phyloP scores from a whole-genome alignment of 1,140 invertebrate genomes.

The Trialeurodes vaporariorum region DNA sequence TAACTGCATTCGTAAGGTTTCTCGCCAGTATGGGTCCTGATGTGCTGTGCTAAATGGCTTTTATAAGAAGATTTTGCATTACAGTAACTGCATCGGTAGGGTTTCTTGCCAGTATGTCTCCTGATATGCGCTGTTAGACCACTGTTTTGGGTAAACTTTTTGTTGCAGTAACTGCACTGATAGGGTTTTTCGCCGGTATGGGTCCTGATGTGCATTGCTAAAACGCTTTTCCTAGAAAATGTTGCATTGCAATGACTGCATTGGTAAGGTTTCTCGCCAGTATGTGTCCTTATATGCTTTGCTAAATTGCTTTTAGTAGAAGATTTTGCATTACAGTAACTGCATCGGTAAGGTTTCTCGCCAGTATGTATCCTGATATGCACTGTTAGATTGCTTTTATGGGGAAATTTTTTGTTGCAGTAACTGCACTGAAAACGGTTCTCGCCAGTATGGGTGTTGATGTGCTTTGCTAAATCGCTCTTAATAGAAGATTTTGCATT shows the following conservation, averaged over 20 bases:
- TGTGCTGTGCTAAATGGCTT: too few species aligned
- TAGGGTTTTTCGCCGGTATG: slow-evolving; percentile 24
- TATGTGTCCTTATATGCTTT: slow-evolving; percentile 16
- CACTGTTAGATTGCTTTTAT: slow-evolving; percentile 23
- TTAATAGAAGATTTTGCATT: slow-evolving; percentile 6
- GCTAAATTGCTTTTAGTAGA: slow-evolving; percentile 18
- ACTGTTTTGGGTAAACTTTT: slow-evolving; percentile 43
- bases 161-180: slow-evolving; percentile 41
- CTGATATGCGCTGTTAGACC: slow-evolving; percentile 48
- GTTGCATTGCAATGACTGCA: slow-evolving; percentile 16
- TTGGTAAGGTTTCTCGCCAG: slow-evolving; percentile 18
- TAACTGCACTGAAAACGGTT: slow-evolving; percentile 35
- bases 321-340: slow-evolving; percentile 36
- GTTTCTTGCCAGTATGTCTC: slow-evolving; percentile 58
- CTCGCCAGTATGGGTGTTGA: slow-evolving; percentile 34
- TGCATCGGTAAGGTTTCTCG: slow-evolving; percentile 31
- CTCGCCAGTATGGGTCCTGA: too few species aligned
- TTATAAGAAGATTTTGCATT: too few species aligned
- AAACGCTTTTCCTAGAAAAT: slow-evolving; percentile 45
- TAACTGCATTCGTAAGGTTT: slow-evolving; percentile 17
- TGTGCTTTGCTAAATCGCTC: slow-evolving; percentile 18
- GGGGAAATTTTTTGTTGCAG: slow-evolving; percentile 43
- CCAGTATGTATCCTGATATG: slow-evolving; percentile 21
- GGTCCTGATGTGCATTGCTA: slow-evolving; percentile 23
- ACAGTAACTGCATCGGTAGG: slow-evolving; percentile 57